These are phyloP conservation scores for Platerodrilus igneus DNA, from an alignment of 2,888 invertebrate species.

Conservation along the genomic window DNA sequence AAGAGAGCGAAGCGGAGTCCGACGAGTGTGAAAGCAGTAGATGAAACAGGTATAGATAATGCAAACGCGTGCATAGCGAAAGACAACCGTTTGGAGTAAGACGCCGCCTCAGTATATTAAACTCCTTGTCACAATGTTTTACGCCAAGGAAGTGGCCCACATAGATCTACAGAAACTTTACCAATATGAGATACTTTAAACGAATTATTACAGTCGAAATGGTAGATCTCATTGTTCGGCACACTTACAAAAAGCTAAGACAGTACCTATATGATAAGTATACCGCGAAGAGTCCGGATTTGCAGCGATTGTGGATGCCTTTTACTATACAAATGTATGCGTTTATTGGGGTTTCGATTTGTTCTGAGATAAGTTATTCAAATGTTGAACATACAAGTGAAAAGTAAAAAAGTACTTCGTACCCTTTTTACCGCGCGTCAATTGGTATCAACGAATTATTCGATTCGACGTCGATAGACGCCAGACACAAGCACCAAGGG, in stretches of 20 bases:
- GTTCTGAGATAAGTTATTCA: conserved; percentile 22
- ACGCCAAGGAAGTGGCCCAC: conserved; percentile 9
- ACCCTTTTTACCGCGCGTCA: conserved; percentile 24
- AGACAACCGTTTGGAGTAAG: conserved; percentile 22
- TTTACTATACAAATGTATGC: conserved; percentile 14
- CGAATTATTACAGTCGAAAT: not conserved
- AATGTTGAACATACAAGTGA: conserved; percentile 25
- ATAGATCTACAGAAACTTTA: conserved; percentile 8
- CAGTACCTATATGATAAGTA: not conserved
- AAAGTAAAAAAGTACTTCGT: conserved; percentile 24
- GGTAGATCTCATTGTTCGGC: not conserved
- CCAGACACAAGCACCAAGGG: too few species aligned
- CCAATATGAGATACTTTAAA: not conserved
- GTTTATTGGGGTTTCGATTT: conserved; percentile 26
- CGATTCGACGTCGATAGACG: conserved; percentile 1
- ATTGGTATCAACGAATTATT: conserved; percentile 14
- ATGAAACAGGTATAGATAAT: too few species aligned
- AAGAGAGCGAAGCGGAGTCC: too few species aligned
- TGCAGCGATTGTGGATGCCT: conserved; percentile 4
- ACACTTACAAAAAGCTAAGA: not conserved
- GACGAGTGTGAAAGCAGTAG: too few species aligned
- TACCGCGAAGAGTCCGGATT: not conserved
- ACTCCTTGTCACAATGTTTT: too few species aligned
- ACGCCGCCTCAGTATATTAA: conserved; percentile 17
- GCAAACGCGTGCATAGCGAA: too few species aligned